Evolutionary conservation across 2,797 vertebrate species (phyloP).

Genomic region (Acrossocheilus wenchowensis): DNA sequence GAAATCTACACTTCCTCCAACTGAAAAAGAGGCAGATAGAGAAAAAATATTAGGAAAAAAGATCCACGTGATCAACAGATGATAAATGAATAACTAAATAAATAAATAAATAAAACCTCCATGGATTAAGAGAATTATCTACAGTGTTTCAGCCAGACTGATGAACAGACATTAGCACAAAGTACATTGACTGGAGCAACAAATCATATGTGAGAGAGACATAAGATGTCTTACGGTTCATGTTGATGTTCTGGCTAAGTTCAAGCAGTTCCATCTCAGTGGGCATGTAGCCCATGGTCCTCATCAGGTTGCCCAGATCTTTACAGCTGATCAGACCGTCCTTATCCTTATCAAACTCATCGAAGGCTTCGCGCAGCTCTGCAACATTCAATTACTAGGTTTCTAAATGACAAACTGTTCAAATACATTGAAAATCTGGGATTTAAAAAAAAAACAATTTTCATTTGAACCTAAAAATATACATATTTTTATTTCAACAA

Average conservation of each 20-base stretch:
- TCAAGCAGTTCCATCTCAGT: slow-evolving; percentile 98
- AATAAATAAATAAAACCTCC: neutral
- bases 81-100: neutral
- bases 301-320: slow-evolving; percentile 96
- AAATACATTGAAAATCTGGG: neutral
- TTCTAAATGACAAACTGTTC: neutral
- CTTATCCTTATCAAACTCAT: slow-evolving; percentile 91
- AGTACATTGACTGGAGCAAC: neutral
- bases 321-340: slow-evolving; percentile 93
- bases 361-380: slow-evolving; percentile 93
- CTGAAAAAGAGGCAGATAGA: slow-evolving; percentile 60
- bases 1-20: slow-evolving; percentile 79
- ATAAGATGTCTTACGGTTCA: slow-evolving; percentile 76
- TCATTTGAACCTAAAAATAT: neutral
- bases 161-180: neutral
- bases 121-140: slow-evolving; percentile 17
- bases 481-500: neutral
- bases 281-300: slow-evolving; percentile 98
- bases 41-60: neutral
- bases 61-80: neutral
- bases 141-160: neutral
- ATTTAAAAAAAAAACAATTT: neutral
- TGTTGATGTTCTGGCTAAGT: slow-evolving; percentile 95
- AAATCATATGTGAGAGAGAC: neutral
- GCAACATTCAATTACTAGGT: slow-evolving; percentile 18